These are phyloP conservation scores for Lasioglossum villosulum DNA, from an alignment of 2,888 invertebrate genomes.

Conservation along the genomic window DNA sequence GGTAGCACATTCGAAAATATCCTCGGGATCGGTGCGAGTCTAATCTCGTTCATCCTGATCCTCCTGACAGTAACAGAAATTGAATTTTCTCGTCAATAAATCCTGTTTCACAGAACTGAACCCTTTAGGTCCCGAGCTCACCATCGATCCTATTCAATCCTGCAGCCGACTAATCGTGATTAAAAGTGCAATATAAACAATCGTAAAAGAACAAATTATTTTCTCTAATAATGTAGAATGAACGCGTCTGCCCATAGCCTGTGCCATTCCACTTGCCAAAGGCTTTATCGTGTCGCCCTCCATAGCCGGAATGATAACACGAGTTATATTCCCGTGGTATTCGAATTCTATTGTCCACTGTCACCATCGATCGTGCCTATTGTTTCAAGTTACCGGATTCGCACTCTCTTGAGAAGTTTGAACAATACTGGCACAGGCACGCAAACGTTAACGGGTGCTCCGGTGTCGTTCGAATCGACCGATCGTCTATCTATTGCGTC, in stretches of 20 bases:
- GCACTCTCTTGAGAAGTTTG: not conserved
- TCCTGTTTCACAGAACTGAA: not conserved
- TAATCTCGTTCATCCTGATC: not conserved
- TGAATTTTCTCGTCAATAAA: not conserved
- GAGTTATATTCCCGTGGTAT: not conserved
- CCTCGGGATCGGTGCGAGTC: conserved; percentile 11
- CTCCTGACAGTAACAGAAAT: not conserved
- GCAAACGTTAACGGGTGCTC: not conserved
- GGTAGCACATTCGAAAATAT: conserved; percentile 33
- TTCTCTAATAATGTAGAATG: not conserved
- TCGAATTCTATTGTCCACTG: not conserved
- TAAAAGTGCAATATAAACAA: not conserved
- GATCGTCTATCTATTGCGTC: conserved; percentile 15
- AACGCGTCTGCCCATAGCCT: not conserved
- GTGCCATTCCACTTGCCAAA: not conserved
- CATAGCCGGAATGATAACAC: not conserved
- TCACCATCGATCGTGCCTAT: not conserved
- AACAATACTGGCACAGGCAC: not conserved
- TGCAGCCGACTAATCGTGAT: fast-evolving
- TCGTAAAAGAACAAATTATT: not conserved
- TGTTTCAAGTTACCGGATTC: not conserved
- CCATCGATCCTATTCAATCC: not conserved
- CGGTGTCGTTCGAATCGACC: conserved; percentile 18
- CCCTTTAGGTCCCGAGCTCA: not conserved
- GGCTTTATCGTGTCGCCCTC: not conserved